Conservation (phyloP, 2,888 invertebrate species). For the Halictus ligatus region DNA sequence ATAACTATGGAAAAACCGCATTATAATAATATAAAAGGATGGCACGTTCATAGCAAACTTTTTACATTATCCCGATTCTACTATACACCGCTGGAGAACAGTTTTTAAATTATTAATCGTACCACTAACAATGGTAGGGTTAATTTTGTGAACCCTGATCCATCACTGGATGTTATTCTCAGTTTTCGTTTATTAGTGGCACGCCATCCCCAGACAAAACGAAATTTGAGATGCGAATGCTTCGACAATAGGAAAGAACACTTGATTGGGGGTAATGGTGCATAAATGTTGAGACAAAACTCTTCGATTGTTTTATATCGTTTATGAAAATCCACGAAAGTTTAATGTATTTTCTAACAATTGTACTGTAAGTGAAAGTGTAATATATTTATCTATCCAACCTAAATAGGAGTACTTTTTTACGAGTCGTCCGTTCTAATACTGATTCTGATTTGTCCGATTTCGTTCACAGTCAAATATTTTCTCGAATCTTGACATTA, state of each 20-base stretch:
- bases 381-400: constrained; percentile 81
- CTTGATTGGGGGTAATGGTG: constrained; percentile 21
- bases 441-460: neutral
- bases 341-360: constrained; percentile 75
- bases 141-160: constrained; percentile 6
- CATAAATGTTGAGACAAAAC: constrained; percentile 27
- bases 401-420: constrained; percentile 36
- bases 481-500: neutral
- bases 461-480: too few species aligned
- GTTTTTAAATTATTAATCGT: constrained; percentile 8
- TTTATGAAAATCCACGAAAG: constrained; percentile 33
- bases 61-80: constrained; percentile 31
- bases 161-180: constrained; percentile 2
- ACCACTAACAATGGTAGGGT: constrained; percentile 1
- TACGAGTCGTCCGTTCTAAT: neutral
- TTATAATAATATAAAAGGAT: constrained; percentile 47
- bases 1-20: constrained; percentile 55
- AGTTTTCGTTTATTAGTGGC: constrained; percentile 7
- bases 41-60: constrained; percentile 45
- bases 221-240: constrained; percentile 32
- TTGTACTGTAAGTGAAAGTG: constrained; percentile 79
- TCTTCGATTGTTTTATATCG: constrained; percentile 51
- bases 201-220: constrained; percentile 19
- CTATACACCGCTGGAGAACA: constrained; percentile 14
- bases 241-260: constrained; percentile 44